Evolutionary conservation across 2,113 vertebrate species (phyloP).

Genomic region (Oplegnathus fasciatus): DNA sequence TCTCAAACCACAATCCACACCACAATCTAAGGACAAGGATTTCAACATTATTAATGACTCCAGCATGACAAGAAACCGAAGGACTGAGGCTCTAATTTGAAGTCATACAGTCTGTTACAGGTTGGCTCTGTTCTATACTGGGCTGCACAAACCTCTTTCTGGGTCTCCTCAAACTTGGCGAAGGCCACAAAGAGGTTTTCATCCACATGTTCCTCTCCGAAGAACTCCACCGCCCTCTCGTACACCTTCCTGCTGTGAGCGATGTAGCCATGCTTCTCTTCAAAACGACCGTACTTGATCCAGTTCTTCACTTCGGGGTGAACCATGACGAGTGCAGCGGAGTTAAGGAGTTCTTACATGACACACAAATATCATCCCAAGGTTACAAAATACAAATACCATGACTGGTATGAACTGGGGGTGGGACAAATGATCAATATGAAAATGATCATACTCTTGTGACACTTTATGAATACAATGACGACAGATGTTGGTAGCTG

Average conservation of each 20-base stretch:
- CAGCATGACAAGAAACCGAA: not conserved
- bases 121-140: not conserved
- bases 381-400: not conserved
- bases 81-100: not conserved
- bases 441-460: too few species aligned
- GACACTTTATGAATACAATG: too few species aligned
- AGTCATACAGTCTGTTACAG: too few species aligned
- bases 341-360: constrained; percentile 81
- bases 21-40: not conserved
- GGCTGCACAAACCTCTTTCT: constrained; percentile 89
- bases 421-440: too few species aligned
- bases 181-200: constrained; percentile 97
- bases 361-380: not conserved
- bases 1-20: too few species aligned
- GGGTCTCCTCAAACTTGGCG: constrained; percentile 95
- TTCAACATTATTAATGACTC: not conserved
- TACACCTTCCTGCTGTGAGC: constrained; percentile 93
- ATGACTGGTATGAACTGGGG: too few species aligned
- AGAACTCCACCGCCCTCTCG: constrained; percentile 95
- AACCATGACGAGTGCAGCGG: constrained; percentile 90
- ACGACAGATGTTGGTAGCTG: too few species aligned
- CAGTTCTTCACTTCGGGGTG: constrained; percentile 98
- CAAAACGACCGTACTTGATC: constrained; percentile 98
- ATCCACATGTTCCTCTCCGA: constrained; percentile 93
- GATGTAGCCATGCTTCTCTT: constrained; percentile 95